These are phyloP conservation scores for Acanthosoma haemorrhoidale DNA, from an alignment of 2,888 invertebrate genomes.

Conservation along the genomic window DNA sequence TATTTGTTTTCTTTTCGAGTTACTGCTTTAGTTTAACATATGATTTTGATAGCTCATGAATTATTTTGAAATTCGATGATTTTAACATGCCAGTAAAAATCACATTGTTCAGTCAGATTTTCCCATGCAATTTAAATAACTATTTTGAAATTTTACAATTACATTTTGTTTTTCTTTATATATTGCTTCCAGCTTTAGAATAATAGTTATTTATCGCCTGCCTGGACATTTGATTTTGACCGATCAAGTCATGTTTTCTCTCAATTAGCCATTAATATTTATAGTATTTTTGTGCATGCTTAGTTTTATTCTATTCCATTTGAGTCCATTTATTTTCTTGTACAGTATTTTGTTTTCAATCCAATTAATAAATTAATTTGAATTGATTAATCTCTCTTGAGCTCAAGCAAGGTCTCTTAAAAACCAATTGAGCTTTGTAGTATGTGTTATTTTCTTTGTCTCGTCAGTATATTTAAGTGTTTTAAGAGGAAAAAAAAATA, in stretches of 20 bases:
- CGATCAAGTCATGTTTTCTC: neutral
- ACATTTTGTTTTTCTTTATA: neutral
- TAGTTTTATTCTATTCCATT: conserved; percentile 19
- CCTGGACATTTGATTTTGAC: conserved; percentile 5
- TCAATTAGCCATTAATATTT: conserved; percentile 5
- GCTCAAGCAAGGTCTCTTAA: neutral
- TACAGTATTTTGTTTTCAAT: conserved; percentile 1
- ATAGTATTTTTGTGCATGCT: conserved; percentile 27
- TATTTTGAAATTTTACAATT: neutral
- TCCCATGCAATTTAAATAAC: neutral
- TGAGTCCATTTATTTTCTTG: conserved; percentile 1
- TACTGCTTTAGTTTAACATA: conserved; percentile 7
- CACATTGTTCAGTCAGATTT: no score
- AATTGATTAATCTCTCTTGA: conserved; percentile 18
- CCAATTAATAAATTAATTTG: conserved; percentile 20
- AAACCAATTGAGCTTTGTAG: conserved; percentile 16
- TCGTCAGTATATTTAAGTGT: neutral
- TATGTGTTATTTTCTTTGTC: conserved; percentile 4
- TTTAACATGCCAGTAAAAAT: neutral
- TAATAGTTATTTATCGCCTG: conserved; percentile 6
- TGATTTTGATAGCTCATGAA: neutral
- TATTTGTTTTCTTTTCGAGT: neutral
- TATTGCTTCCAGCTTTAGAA: conserved; percentile 12
- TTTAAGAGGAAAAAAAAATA: neutral
- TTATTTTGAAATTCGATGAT: neutral